Evolutionary conservation across 2,113 vertebrate species (phyloP).

Genomic region (Mustela lutreola): DNA sequence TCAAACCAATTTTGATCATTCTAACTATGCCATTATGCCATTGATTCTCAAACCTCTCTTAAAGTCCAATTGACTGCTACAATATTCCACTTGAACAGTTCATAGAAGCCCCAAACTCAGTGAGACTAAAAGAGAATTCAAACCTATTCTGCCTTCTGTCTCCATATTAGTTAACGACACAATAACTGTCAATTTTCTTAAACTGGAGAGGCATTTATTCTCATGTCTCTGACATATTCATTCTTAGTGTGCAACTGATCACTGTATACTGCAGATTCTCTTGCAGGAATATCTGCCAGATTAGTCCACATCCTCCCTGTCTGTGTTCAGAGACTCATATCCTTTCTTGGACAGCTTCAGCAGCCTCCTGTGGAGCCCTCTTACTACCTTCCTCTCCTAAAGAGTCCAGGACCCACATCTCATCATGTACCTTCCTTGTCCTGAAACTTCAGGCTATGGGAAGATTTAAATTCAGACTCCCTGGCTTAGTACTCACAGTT

Average conservation of each 20-base stretch:
- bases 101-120: background rate
- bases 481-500: background rate
- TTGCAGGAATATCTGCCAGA: background rate
- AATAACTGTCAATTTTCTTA: conserved; percentile 36
- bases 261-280: background rate
- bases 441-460: background rate
- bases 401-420: background rate
- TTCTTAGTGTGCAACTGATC: conserved; percentile 3
- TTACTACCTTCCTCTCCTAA: background rate
- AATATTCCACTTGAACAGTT: background rate
- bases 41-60: conserved; percentile 4
- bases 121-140: conserved; percentile 13
- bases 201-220: conserved; percentile 40
- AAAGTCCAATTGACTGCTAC: background rate
- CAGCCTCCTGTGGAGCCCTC: background rate
- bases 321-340: background rate
- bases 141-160: background rate
- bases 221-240: background rate
- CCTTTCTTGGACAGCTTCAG: background rate
- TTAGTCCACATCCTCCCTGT: conserved; percentile 22
- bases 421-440: conserved; percentile 21
- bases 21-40: background rate
- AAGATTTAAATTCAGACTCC: conserved; percentile 47
- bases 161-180: conserved; percentile 30
- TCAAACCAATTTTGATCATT: conserved; percentile 40